phyloP scores from a whole-genome alignment of 2,888 invertebrate species.

The Protonemura montana region DNA sequence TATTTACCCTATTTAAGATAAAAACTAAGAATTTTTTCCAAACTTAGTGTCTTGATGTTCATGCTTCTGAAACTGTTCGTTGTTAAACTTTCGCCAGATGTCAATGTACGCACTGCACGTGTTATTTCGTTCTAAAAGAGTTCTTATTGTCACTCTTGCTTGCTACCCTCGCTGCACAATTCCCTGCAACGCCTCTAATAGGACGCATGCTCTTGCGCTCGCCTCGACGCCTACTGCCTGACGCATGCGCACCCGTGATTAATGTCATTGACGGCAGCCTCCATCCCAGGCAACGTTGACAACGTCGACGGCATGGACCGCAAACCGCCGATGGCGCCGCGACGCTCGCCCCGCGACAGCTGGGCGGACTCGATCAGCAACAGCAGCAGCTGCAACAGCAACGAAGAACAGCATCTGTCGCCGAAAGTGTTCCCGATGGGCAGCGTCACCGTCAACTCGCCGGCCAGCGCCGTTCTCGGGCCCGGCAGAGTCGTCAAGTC shows the following conservation, averaged over 20 bases:
- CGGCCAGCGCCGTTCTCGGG: slow-evolving; percentile 81
- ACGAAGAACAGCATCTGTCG: slow-evolving; percentile 59
- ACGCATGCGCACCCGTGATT: not conserved
- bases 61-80: no score
- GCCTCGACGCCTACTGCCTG: not conserved
- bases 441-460: slow-evolving; percentile 79
- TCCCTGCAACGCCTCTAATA: not conserved
- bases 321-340: slow-evolving; percentile 70
- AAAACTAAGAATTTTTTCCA: no score
- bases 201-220: not conserved
- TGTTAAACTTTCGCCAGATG: no score
- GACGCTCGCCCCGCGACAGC: slow-evolving; percentile 65
- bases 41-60: no score
- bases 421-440: slow-evolving; percentile 86
- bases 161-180: not conserved
- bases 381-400: slow-evolving; percentile 55
- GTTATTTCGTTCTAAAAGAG: no score
- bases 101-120: no score
- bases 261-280: slow-evolving; percentile 18
- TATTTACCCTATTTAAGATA: not conserved
- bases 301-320: slow-evolving; percentile 56
- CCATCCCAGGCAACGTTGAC: slow-evolving; percentile 39
- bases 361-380: slow-evolving; percentile 60
- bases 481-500: slow-evolving; percentile 47
- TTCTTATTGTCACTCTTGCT: no score